Evolutionary conservation across 2,888 invertebrate species (phyloP), one percentile per base, ranked within the genome.

Genomic region (Formica aserva): DNA sequence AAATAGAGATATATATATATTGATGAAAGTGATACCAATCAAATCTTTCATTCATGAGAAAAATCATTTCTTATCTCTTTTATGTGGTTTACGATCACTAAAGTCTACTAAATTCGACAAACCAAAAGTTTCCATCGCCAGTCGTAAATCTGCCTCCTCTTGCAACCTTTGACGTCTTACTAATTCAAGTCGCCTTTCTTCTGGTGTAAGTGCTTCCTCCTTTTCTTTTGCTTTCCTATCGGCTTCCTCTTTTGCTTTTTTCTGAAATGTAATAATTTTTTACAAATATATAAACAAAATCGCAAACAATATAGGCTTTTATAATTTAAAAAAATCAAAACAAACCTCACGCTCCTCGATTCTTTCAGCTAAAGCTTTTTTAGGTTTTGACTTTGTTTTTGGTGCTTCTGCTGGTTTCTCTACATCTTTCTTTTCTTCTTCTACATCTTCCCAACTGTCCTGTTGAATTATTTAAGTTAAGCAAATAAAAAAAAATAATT

Each of bases 391-490:
- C 92, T 96, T 96, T 26, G 96, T 95, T 92, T 96, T 96, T 86
- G 96, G 95, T 75, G 93, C 94, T 89, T 96, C 96, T 86, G 96
- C 96, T 92, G 96, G 96, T 90, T 92, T 97, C 89, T 97, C 97
- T 91, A 97, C 97, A 93, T 97, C 97, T 93, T 97, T 97, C 92
- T 97, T 97, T 92, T 98, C 98, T 93, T 97, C 97, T 90, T 98
- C 97, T 63, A 97, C 98, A 95, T 98, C 98, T 94, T 99, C 98
- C 99, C 99, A 99, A 95, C 97, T 98, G 93, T 98, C 98, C 98
- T 98, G 95, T 92, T 87, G 65, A 48, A 32, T 35, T 35, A 32
- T 35, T 57, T 45, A 63, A 41, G 4, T 32, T 15, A 38, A n/a
- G n/a, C n/a, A n/a, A 66, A 35, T 35, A 65, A 65, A 38, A 77